phyloP scores from a whole-genome alignment of 2,797 vertebrate genomes.

The Gadopsis bispinosus region DNA sequence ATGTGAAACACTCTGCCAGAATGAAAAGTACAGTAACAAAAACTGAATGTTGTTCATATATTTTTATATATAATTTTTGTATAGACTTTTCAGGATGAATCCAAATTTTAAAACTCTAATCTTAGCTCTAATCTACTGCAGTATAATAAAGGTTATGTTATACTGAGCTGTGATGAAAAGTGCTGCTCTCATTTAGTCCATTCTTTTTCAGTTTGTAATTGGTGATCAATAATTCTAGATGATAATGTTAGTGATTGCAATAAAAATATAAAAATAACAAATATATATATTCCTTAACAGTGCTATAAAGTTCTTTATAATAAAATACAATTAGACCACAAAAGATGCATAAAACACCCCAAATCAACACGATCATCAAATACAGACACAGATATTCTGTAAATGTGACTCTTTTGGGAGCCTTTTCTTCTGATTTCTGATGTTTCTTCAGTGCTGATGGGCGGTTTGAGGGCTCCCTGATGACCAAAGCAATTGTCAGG shows the following conservation, averaged over 20 bases:
- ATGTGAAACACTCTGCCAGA: not conserved
- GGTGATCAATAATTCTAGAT: not conserved
- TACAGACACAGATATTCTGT: not conserved
- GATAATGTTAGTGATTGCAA: not conserved
- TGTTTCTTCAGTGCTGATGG: conserved; percentile 90
- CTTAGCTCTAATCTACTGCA: not conserved
- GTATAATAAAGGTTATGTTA: not conserved
- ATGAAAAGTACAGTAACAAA: not conserved
- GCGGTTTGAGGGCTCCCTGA: conserved; percentile 94
- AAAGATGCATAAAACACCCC: not conserved
- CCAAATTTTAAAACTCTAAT: not conserved
- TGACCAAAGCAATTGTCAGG: conserved; percentile 95
- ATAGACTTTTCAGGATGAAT: not conserved
- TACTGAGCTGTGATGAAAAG: not conserved
- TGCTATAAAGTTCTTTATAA: not conserved
- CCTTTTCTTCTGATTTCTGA: not conserved
- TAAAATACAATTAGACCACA: not conserved
- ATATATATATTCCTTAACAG: not conserved
- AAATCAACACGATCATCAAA: not conserved
- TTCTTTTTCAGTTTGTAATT: not conserved
- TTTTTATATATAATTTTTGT: not conserved
- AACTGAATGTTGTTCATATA: not conserved
- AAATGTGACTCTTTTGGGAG: not conserved
- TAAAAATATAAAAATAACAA: not conserved
- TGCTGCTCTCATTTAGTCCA: not conserved